A percentile compares a stretch with the other conserved stretches of the same genome.
Evolutionary conservation across 1,140 invertebrate species (phyloP).

Genomic region (Choristoneura fumiferana): DNA sequence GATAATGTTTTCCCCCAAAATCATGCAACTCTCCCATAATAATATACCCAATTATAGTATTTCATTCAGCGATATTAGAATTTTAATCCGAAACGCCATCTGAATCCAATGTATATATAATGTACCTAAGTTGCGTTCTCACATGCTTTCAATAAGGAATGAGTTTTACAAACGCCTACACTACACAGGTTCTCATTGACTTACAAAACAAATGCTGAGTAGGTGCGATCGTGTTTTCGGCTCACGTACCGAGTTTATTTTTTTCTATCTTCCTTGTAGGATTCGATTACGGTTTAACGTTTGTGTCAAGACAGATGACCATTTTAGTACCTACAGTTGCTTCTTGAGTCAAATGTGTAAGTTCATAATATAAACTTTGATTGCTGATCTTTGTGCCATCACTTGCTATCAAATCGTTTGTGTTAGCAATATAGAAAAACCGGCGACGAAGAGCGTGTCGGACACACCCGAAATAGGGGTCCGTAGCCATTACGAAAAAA

Average conservation of each 20-base stretch:
- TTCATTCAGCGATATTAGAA: no score
- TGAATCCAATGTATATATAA: background rate
- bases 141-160: constrained; percentile 17
- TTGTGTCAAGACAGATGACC: constrained; percentile 29
- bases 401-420: background rate
- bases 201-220: constrained; percentile 46
- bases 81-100: no score
- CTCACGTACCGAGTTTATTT: constrained; percentile 50
- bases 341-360: no score
- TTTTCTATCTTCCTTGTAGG: constrained; percentile 51
- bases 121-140: background rate
- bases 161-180: constrained; percentile 8
- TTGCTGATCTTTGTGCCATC: background rate
- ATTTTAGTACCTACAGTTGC: constrained; percentile 18
- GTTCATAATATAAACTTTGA: background rate
- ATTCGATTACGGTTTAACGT: constrained; percentile 48
- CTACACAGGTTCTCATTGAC: constrained; percentile 38
- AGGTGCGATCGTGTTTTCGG: constrained; percentile 36
- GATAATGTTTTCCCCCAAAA: no score
- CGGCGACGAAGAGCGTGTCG: no score
- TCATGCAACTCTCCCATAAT: no score
- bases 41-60: no score
- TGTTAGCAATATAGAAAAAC: no score
- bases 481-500: no score
- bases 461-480: no score